Conservation (phyloP, 2,113 vertebrate species). For the Leucopsar rothschildi region DNA sequence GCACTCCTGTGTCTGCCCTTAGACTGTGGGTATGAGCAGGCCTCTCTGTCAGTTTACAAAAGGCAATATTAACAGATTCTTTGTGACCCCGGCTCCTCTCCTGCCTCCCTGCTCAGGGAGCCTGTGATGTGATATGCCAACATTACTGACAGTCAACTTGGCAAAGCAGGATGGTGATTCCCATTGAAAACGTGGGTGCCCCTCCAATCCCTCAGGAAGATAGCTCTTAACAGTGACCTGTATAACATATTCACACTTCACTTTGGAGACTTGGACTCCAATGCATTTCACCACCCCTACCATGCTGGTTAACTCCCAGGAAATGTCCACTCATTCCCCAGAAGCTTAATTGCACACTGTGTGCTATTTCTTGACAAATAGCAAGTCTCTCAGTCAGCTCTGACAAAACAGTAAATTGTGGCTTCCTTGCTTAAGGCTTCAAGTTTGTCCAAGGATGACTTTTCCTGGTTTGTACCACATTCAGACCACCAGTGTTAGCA, state of each 20-base stretch:
- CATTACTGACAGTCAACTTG: neutral
- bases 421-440: neutral
- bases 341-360: neutral
- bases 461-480: neutral
- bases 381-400: neutral
- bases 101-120: rapidly evolving
- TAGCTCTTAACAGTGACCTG: neutral
- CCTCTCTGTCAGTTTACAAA: neutral
- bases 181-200: neutral
- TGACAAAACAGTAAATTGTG: neutral
- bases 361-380: neutral
- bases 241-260: neutral
- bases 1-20: neutral
- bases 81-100: neutral
- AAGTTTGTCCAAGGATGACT: neutral
- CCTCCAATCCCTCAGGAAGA: neutral
- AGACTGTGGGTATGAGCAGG: neutral
- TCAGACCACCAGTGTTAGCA: neutral
- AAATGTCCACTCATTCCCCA: neutral
- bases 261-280: neutral
- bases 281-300: neutral
- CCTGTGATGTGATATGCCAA: neutral
- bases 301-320: neutral
- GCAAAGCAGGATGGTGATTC: neutral
- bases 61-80: neutral